These are phyloP conservation scores for Didymodactylos carnosus DNA, from an alignment of 2,888 invertebrate genomes.

Conservation along the genomic window DNA sequence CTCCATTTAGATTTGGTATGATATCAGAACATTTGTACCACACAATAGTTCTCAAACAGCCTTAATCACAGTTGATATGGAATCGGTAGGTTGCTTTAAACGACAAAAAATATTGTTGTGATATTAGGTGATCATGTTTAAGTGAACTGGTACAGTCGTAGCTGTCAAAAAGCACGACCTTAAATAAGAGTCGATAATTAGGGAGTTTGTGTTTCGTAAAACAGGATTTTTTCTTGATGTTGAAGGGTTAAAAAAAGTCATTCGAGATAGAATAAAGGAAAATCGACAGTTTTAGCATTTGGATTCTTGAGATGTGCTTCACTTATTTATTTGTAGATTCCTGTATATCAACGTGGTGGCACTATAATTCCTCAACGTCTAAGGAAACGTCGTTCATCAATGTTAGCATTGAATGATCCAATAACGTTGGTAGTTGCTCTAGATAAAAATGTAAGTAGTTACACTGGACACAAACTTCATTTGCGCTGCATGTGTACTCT, in stretches of 20 bases:
- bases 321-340: slow-evolving; percentile 45
- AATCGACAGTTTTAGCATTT: too few relatives aligned
- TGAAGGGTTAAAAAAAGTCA: neutral
- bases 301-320: too few relatives aligned
- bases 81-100: slow-evolving; percentile 31
- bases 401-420: slow-evolving; percentile 70
- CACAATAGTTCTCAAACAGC: slow-evolving; percentile 37
- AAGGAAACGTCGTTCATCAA: slow-evolving; percentile 61
- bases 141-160: too few relatives aligned
- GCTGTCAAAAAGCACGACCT: too few relatives aligned
- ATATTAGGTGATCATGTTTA: too few relatives aligned
- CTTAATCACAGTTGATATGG: neutral
- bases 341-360: slow-evolving; percentile 80
- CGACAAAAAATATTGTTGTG: too few relatives aligned
- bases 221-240: neutral
- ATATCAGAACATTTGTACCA: slow-evolving; percentile 48
- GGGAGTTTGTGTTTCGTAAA: too few relatives aligned
- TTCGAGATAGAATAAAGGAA: neutral
- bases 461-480: neutral
- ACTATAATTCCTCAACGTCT: slow-evolving; percentile 70
- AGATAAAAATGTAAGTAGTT: slow-evolving; percentile 40
- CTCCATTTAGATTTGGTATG: slow-evolving; percentile 52
- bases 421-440: slow-evolving; percentile 70
- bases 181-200: too few relatives aligned
- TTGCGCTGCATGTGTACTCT: slow-evolving; percentile 17